Evolutionary conservation across 64 coral and sea anemone species (phyloP).

Genomic region (Actinia equina): DNA sequence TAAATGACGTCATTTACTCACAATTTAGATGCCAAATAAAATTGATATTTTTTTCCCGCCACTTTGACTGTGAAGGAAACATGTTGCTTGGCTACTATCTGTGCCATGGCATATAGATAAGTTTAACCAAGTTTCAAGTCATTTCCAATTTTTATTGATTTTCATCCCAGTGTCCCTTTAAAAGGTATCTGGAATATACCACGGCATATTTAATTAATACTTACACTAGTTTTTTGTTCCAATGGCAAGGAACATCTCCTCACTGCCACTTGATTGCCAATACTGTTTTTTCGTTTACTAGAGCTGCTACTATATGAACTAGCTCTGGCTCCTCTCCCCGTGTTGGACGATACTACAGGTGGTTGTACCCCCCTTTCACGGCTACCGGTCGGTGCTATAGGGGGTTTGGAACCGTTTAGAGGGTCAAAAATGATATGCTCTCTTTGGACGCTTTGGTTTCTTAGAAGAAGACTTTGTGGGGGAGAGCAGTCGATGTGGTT

Average conservation of each 20-base stretch:
- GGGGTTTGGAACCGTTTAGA: not conserved
- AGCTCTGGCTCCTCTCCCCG: not conserved
- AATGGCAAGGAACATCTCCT: constrained; percentile 17
- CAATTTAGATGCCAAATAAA: too few species aligned
- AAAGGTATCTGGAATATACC: too few species aligned
- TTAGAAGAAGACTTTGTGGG: not conserved
- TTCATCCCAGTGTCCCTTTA: too few species aligned
- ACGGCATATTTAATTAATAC: not conserved
- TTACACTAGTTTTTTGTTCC: not conserved
- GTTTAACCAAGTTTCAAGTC: too few species aligned
- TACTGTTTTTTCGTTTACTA: not conserved
- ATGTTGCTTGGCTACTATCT: too few species aligned
- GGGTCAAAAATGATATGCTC: not conserved
- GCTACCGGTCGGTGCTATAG: not conserved
- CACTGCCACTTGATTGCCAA: not conserved
- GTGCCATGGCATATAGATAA: too few species aligned
- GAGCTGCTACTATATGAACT: not conserved
- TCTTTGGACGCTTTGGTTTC: not conserved
- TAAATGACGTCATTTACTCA: too few species aligned
- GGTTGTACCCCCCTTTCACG: not conserved
- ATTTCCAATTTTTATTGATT: too few species aligned
- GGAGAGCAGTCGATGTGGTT: not conserved
- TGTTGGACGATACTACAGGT: not conserved
- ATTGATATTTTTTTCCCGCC: too few species aligned
- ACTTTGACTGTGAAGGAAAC: too few species aligned